These are phyloP conservation scores for Sussaba pulchella DNA, from an alignment of 2,888 invertebrate species.

Conservation along the genomic window DNA sequence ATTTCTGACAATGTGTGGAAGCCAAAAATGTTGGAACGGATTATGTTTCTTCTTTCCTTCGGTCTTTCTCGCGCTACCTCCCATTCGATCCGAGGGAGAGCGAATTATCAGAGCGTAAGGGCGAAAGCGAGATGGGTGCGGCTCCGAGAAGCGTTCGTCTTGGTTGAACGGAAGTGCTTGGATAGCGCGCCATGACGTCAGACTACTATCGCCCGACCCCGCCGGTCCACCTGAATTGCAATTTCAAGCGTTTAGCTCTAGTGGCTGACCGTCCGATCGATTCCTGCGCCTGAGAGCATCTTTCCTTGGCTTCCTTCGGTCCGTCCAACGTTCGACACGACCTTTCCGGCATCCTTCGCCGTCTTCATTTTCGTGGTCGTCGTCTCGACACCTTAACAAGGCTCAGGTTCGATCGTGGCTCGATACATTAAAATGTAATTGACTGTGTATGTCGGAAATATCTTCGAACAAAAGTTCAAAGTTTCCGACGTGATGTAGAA, in stretches of 20 bases:
- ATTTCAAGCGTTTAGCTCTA: constrained; percentile 62
- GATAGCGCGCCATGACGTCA: constrained; percentile 7
- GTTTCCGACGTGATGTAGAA: too few species aligned
- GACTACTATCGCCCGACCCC: background rate
- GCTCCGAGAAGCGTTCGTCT: constrained; percentile 21
- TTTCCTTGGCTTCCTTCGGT: constrained; percentile 41
- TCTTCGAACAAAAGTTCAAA: background rate
- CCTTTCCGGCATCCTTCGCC: background rate
- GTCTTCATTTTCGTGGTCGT: constrained; percentile 1
- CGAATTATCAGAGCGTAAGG: constrained; percentile 27
- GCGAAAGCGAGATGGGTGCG: constrained; percentile 32
- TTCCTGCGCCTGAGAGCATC: constrained; percentile 61
- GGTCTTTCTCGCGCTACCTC: constrained; percentile 8
- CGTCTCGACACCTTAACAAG: constrained; percentile 13
- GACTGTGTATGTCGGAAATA: background rate
- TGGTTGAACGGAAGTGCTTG: constrained; percentile 32
- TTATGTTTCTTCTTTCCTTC: constrained; percentile 29
- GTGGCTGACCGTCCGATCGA: constrained; percentile 61
- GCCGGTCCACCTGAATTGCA: constrained; percentile 59
- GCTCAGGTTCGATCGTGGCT: constrained; percentile 10
- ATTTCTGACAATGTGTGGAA: constrained; percentile 4
- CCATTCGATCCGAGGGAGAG: background rate
- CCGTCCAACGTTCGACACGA: constrained; percentile 1
- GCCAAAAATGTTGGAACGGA: constrained; percentile 14
- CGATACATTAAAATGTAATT: background rate